A percentile compares a stretch with the other conserved stretches of the same genome.
These are phyloP conservation scores for Diplodus puntazzo DNA, from an alignment of 2,797 vertebrate genomes.

Conservation along the genomic window DNA sequence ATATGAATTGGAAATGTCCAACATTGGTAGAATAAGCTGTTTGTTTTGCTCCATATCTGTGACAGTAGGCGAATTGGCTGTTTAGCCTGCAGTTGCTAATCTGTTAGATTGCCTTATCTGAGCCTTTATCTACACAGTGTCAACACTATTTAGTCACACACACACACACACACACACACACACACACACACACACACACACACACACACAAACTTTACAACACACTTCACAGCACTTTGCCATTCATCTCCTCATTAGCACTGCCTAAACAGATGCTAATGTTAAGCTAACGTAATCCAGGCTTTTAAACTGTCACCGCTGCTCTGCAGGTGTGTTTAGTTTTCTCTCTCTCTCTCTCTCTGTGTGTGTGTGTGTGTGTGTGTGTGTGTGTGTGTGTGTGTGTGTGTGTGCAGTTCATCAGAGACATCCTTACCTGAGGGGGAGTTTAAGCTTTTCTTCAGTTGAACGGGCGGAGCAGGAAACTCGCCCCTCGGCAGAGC, in stretches of 20 bases:
- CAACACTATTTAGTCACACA: conserved; percentile 58
- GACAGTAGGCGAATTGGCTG: conserved; percentile 30
- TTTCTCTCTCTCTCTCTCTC: neutral
- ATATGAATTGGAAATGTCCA: neutral
- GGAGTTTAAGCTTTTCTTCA: conserved; percentile 49
- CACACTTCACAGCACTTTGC: conserved; percentile 61
- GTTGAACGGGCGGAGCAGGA: conserved; percentile 43
- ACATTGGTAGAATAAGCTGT: neutral
- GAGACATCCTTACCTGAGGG: conserved; percentile 60
- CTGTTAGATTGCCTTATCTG: conserved; percentile 54
- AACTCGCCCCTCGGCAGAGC: conserved; percentile 15
- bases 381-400: conserved; percentile 26
- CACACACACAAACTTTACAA: conserved; percentile 36
- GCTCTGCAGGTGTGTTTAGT: conserved; percentile 35
- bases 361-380: conserved; percentile 24
- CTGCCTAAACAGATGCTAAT: conserved; percentile 76
- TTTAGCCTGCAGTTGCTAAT: conserved; percentile 58
- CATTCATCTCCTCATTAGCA: conserved; percentile 76
- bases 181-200: no score
- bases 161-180: conserved; percentile 27
- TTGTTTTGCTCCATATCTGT: conserved; percentile 37
- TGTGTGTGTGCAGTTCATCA: conserved; percentile 6
- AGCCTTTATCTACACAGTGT: conserved; percentile 66
- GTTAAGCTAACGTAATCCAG: conserved; percentile 59
- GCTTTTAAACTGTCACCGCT: conserved; percentile 28